Conservation (phyloP, 64 coral and sea anemone genomes). For the Stichodactyla mertensii region DNA sequence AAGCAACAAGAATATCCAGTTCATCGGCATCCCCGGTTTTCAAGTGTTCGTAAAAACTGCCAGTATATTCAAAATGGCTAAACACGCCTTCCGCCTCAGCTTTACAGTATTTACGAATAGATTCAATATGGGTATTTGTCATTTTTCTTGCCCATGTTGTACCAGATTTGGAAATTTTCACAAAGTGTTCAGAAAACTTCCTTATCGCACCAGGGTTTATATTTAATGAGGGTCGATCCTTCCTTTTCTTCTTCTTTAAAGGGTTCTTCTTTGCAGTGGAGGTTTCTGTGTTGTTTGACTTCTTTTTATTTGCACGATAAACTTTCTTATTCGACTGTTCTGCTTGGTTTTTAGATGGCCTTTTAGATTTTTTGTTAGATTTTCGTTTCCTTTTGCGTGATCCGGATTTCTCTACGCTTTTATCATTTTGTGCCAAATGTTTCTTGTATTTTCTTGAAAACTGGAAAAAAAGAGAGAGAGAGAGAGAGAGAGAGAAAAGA, state of each 20-base stretch:
- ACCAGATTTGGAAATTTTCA: constrained; percentile 47
- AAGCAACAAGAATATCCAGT: constrained; percentile 60
- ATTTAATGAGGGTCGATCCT: background rate
- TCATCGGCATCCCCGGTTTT: constrained; percentile 51
- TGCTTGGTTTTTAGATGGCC: background rate
- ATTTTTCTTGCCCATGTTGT: constrained; percentile 35
- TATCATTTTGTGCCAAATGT: background rate
- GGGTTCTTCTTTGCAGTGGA: background rate
- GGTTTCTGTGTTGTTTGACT: too few species aligned
- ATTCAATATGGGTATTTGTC: constrained; percentile 22
- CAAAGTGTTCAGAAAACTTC: constrained; percentile 32
- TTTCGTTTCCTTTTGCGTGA: background rate
- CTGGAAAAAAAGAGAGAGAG: too few species aligned
- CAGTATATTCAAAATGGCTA: constrained; percentile 60
- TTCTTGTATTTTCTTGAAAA: background rate
- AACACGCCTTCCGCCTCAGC: constrained; percentile 1
- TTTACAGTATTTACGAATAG: constrained; percentile 28
- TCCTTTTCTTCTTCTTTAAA: background rate
- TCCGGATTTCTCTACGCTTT: background rate
- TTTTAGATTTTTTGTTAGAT: background rate
- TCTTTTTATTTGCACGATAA: background rate
- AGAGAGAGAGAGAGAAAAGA: too few species aligned
- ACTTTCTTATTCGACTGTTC: background rate
- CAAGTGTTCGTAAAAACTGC: constrained; percentile 56
- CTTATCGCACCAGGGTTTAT: background rate